Percentiles rank a stretch among this genome's conserved stretches.
Conservation (phyloP, 2,888 invertebrate genomes). For the Arctia plantaginis region DNA sequence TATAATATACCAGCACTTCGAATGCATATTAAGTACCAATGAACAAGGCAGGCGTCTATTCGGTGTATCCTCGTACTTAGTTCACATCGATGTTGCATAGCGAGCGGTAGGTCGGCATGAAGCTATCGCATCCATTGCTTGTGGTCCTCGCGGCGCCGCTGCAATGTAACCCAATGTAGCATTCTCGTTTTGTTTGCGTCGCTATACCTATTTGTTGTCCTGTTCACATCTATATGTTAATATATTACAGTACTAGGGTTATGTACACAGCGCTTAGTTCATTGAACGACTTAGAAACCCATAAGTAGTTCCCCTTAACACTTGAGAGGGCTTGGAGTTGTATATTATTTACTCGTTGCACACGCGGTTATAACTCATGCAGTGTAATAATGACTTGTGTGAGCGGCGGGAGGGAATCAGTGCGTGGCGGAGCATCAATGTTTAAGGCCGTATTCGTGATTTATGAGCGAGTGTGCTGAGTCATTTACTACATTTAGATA, state of each 20-base stretch:
- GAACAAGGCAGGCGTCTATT: constrained; percentile 44
- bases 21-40: constrained; percentile 46
- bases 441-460: neutral
- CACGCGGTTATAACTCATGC: neutral
- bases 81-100: constrained; percentile 45
- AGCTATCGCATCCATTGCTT: constrained; percentile 65
- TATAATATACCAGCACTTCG: neutral
- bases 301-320: neutral
- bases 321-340: neutral
- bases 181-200: constrained; percentile 54
- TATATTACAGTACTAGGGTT: constrained; percentile 5
- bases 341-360: neutral
- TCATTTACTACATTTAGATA: neutral
- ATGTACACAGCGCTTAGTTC: neutral
- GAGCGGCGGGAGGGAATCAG: neutral
- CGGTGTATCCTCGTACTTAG: constrained; percentile 47
- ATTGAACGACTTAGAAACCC: neutral
- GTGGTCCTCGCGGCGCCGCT: constrained; percentile 40
- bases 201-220: constrained; percentile 38
- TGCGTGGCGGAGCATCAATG: too few species aligned
- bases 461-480: neutral
- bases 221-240: constrained; percentile 14
- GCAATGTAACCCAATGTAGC: constrained; percentile 55
- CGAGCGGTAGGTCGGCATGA: constrained; percentile 53
- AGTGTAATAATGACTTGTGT: neutral